Percentiles rank a stretch among this genome's conserved stretches.
These are phyloP conservation scores for Conger conger DNA, from an alignment of 2,113 vertebrate genomes.

Conservation along the genomic window DNA sequence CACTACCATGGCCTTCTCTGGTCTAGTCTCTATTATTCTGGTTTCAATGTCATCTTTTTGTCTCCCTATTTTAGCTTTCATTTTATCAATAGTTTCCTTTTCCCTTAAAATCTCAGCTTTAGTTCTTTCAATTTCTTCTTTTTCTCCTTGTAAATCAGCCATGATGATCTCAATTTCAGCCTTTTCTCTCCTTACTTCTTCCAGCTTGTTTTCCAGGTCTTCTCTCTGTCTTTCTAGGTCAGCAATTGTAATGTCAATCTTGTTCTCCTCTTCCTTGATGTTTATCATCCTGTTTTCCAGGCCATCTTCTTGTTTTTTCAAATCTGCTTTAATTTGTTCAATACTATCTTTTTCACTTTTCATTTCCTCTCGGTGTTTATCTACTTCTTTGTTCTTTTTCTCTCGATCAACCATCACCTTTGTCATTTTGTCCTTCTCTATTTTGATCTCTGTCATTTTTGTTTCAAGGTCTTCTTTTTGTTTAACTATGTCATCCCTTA, in stretches of 20 bases:
- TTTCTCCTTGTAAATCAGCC: neutral
- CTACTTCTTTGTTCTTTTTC: conserved; percentile 2
- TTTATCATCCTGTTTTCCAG: conserved; percentile 22
- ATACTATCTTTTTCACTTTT: conserved; percentile 14
- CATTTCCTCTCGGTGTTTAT: neutral
- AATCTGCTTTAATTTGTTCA: conserved; percentile 13
- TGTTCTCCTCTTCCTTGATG: conserved; percentile 12
- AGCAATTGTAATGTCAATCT: neutral
- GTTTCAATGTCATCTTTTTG: neutral
- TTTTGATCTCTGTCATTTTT: conserved; percentile 22
- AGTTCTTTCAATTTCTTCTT: neutral
- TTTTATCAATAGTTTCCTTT: neutral
- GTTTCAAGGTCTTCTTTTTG: conserved; percentile 35
- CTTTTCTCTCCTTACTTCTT: conserved; percentile 11
- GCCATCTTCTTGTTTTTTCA: conserved; percentile 39
- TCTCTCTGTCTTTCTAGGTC: conserved; percentile 11
- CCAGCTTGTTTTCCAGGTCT: neutral
- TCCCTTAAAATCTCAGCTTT: neutral
- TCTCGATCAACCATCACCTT: neutral
- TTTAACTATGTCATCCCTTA: conserved; percentile 23
- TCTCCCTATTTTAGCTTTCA: neutral
- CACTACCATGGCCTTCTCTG: neutral
- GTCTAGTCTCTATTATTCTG: neutral
- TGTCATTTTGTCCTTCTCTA: neutral
- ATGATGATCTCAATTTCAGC: neutral